Percentiles rank a stretch among this genome's conserved stretches.
Conservation (phyloP, 2,113 vertebrate species). For the Corynorhinus townsendii region DNA sequence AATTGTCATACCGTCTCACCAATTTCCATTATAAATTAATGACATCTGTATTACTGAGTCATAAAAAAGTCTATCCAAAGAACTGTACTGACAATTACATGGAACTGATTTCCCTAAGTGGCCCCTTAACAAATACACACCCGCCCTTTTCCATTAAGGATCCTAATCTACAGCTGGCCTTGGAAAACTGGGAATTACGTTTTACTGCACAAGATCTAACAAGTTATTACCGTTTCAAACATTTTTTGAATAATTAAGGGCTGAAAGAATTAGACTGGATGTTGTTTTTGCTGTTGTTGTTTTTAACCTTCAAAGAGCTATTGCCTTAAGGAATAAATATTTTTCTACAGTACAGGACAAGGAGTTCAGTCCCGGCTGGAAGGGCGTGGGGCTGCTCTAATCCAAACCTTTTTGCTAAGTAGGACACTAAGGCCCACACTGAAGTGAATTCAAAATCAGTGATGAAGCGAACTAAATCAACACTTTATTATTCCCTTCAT, state of each 20-base stretch:
- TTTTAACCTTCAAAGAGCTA: slow-evolving; percentile 33
- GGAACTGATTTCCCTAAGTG: slow-evolving; percentile 61
- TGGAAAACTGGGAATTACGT: slow-evolving; percentile 64
- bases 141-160: slow-evolving; percentile 66
- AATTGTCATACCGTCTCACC: slow-evolving; percentile 63
- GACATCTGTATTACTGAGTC: slow-evolving; percentile 70
- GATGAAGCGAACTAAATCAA: not conserved
- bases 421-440: not conserved
- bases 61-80: slow-evolving; percentile 62
- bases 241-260: slow-evolving; percentile 29
- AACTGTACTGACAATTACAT: slow-evolving; percentile 67
- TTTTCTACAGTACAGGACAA: not conserved
- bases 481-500: not conserved
- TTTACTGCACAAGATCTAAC: slow-evolving; percentile 60
- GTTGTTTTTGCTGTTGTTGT: not conserved
- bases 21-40: slow-evolving; percentile 72
- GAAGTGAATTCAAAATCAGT: not conserved
- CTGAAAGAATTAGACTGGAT: slow-evolving; percentile 16
- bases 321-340: not conserved
- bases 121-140: slow-evolving; percentile 61
- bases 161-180: slow-evolving; percentile 58
- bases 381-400: not conserved
- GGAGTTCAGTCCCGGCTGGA: not conserved
- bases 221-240: slow-evolving; percentile 48
- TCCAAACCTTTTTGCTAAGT: not conserved